Evolutionary conservation across 2,888 invertebrate species (phyloP).

Genomic region (Parasteatoda lunata): DNA sequence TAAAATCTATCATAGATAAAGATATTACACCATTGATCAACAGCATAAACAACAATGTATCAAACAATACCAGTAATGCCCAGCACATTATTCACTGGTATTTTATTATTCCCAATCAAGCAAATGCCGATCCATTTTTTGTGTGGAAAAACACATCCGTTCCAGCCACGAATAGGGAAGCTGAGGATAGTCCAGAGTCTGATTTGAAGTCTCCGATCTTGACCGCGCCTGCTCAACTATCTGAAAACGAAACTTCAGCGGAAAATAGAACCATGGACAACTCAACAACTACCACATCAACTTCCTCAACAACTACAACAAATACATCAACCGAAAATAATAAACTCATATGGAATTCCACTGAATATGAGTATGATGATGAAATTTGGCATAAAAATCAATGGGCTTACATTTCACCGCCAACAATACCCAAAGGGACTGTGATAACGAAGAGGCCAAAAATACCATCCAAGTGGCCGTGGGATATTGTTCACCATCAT

Average conservation of each 20-base stretch:
- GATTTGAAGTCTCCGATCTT: neutral
- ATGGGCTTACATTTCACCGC: conserved; percentile 12
- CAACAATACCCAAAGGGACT: neutral
- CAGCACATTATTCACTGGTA: neutral
- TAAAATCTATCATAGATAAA: neutral
- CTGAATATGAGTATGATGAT: neutral
- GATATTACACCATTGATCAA: neutral
- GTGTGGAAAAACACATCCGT: neutral
- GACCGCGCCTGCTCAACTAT: neutral
- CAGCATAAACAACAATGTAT: neutral
- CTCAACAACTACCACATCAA: neutral
- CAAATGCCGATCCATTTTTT: neutral
- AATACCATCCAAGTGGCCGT: neutral
- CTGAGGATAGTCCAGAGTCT: neutral
- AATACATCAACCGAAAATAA: neutral
- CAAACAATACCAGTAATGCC: neutral
- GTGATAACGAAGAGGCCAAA: neutral
- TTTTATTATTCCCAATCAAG: neutral
- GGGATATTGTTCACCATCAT: neutral
- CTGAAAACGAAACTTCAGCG: neutral
- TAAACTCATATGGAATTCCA: neutral
- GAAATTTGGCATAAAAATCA: conserved; percentile 18
- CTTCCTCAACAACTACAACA: neutral
- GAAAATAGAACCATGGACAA: neutral
- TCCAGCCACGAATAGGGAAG: neutral